These are phyloP conservation scores for Notarius quadriscutis DNA, from an alignment of 2,113 vertebrate species.

Conservation along the genomic window DNA sequence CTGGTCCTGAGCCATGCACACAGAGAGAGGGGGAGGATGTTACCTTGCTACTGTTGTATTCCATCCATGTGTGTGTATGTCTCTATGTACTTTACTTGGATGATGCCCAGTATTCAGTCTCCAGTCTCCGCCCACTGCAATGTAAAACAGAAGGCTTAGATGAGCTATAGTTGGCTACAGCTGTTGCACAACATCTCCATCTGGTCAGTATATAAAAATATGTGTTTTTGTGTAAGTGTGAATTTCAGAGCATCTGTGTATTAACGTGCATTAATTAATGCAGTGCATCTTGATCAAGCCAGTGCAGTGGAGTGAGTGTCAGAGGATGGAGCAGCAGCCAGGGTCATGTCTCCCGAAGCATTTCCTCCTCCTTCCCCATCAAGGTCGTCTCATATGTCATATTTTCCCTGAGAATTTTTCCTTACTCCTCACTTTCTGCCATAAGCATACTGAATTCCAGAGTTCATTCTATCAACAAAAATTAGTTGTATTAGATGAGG, in stretches of 20 bases:
- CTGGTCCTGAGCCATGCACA: not conserved
- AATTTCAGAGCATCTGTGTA: not conserved
- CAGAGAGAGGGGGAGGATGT: not conserved
- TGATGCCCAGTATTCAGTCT: slow-evolving; percentile 33
- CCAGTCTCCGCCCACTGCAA: slow-evolving; percentile 34
- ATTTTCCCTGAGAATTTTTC: not conserved
- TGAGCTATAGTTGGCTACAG: slow-evolving; percentile 48
- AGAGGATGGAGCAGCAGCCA: not conserved
- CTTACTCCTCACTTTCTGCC: too few species aligned
- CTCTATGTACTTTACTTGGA: slow-evolving; percentile 35
- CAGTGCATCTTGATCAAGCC: not conserved
- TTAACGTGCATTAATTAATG: not conserved
- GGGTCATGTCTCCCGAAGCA: slow-evolving; percentile 12
- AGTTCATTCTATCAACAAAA: slow-evolving; percentile 20
- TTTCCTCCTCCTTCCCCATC: not conserved
- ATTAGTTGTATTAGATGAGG: slow-evolving; percentile 5
- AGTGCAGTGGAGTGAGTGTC: not conserved
- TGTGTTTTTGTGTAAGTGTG: slow-evolving; percentile 2
- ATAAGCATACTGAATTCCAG: too few species aligned
- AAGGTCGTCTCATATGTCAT: slow-evolving; percentile 1
- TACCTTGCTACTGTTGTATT: slow-evolving; percentile 23
- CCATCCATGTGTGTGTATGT: not conserved
- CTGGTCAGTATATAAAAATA: slow-evolving; percentile 45
- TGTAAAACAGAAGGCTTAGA: slow-evolving; percentile 48
- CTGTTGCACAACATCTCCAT: slow-evolving; percentile 46